Evolutionary conservation across 2,888 invertebrate genomes (phyloP), one percentile per base, ranked within the genome.

Genomic region (Oxyscelio sp.): DNA sequence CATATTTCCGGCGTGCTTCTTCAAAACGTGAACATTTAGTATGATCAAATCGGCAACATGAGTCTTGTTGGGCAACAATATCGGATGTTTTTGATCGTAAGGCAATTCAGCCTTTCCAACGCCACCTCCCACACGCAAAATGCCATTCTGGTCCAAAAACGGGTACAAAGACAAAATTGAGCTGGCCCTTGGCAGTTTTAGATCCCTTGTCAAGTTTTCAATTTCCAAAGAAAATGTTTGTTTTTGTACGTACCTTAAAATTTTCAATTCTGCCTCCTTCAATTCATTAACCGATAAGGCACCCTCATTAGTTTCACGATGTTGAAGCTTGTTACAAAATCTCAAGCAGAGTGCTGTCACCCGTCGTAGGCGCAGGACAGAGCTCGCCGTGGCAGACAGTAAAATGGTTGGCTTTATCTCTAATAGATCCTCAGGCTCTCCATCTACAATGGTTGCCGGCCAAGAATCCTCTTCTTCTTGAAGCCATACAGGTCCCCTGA

Each of bases 121-220:
- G 13, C 87, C 54, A 1, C 87, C 87, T 0, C 85, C 85, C n/a
- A 87, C 83, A 21, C 87, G 50, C 0, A 89, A 17, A n/a, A 89
- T 27, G 6, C 81, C 82, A 9, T 78, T 21, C 8, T 82, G 61
- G 21, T 90, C 88, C 11, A 90, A 50, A 52, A 86, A 89, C 5
- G 89, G 88, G 52, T 63, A 79, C 19, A 89, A 70, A 1, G 77
- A 63, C 15, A 68, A 59, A 15, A 88, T 24, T 58, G 48, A 50
- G 17, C 34, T 63, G 4, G 61, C 3, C 5, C 9, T 61, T 15
- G 27, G 22, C 45, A 61, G 22, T 27, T 27, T 22, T 19, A 15
- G 17, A 27, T 9, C 17, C 38, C 4, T 17, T 21, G 9, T 61
- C 38, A 61, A 45, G 8, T 2, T 17, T 17, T 61, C 43, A 43